Conservation (phyloP, 2,888 invertebrate genomes). For the Orthosia cruda region DNA sequence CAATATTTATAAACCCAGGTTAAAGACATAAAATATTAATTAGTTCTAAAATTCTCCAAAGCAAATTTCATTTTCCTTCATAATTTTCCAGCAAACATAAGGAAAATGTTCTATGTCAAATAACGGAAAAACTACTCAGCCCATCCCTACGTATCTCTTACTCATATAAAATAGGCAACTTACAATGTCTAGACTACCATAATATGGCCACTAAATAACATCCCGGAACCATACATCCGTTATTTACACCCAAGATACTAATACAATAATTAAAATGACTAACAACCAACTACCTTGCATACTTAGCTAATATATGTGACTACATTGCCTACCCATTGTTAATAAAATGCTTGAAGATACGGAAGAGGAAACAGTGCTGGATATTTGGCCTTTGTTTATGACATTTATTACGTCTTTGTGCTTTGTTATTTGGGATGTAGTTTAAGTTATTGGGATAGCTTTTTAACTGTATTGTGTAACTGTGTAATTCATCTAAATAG, state of each 20-base stretch:
- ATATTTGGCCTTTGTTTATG: conserved; percentile 12
- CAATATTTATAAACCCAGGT: not conserved
- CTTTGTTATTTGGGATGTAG: not conserved
- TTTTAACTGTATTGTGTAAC: not conserved
- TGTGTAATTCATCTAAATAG: not conserved
- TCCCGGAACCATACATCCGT: conserved; percentile 40
- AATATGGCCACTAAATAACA: not conserved
- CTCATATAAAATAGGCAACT: not conserved
- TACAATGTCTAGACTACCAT: not conserved
- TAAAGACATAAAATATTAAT: not conserved
- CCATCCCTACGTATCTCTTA: too few species aligned
- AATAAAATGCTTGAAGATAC: conserved; percentile 35
- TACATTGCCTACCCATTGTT: conserved; percentile 44
- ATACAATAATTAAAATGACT: conserved; percentile 43
- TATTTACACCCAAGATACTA: conserved; percentile 6
- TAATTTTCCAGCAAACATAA: too few species aligned
- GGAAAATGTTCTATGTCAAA: too few species aligned
- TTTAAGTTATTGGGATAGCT: conserved; percentile 4
- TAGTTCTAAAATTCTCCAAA: not conserved
- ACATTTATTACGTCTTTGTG: not conserved
- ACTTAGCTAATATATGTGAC: not conserved
- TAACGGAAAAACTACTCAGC: not conserved
- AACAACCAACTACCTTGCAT: conserved; percentile 4
- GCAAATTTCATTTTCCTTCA: not conserved
- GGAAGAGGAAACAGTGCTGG: conserved; percentile 40